Base-by-base conservation (phyloP, 2,888 invertebrate species). In the Oxycera nigricornis region DNA sequence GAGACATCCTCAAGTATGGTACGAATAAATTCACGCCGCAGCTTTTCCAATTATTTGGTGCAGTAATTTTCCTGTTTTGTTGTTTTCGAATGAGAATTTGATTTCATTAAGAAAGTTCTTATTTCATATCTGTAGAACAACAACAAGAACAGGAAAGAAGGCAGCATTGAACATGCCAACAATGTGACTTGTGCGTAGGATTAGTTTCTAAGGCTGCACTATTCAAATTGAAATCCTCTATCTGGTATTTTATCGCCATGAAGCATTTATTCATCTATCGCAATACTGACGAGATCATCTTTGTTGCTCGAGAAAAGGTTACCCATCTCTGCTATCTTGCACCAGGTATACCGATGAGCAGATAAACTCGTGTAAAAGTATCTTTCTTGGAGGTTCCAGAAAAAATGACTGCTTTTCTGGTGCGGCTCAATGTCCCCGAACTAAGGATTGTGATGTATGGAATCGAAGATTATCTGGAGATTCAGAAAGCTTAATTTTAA, bases 11-110 rank as follows among this genome's bases (percentile, higher is more conserved):
- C 41, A 20, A 41, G 24, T 41, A 24, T 65, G 65, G 41, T 1
- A 65, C 14, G 24, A 65, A 41, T 41, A 65, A 62, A 62, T 62
- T 62, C 39, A 17, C 31, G n/a, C 3, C 22, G 41, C 39, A 61
- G 35, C 61, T 61, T 61, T 61, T 61, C 31, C 61, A 61, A 59
- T 59, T 59, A 59, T 59, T 59, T 30, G 14, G 59, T 59, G 11
- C 28, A 59, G 17, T 26, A 35, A 22, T 35, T 62, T 62, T 55
- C 4, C 17, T 62, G 31, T 46, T 46, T 46, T 2, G 3, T 46
- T 11, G n/a, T 46, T 14, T 17, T 46, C 46, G n/a, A 46, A n/a
- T n/a, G n/a, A n/a, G n/a, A n/a, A 46, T 46, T 46, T 46, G 46
- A n/a, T 46, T 14, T 46, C 11, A 46, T 46, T 11, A 3, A 17